Evolutionary conservation across 2,797 vertebrate species (phyloP).

Genomic region (Hirundo rustica): DNA sequence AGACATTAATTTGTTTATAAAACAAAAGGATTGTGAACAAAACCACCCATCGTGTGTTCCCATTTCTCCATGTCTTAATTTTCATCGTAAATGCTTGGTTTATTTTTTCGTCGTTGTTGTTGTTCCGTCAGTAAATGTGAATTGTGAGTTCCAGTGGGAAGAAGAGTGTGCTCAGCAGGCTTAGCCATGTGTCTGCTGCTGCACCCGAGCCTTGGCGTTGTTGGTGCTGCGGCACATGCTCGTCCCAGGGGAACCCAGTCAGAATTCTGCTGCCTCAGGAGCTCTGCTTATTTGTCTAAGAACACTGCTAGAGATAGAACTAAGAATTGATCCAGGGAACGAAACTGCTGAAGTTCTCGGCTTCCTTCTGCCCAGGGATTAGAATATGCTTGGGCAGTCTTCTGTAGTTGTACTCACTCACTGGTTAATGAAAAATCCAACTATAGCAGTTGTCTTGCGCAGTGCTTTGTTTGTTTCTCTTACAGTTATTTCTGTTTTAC

Average conservation of each 20-base stretch:
- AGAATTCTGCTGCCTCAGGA: neutral
- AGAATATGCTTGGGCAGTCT: neutral
- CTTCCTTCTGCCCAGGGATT: neutral
- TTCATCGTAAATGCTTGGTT: accelerated
- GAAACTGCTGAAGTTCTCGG: neutral
- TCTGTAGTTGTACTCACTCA: neutral
- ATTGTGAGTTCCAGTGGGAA: neutral
- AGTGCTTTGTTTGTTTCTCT: neutral
- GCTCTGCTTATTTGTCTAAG: neutral
- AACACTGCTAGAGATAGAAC: neutral
- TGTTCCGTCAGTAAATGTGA: neutral
- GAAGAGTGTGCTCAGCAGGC: neutral
- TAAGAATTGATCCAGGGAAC: neutral
- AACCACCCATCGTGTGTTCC: neutral
- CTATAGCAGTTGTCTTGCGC: neutral
- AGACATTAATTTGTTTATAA: neutral
- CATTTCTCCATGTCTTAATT: neutral
- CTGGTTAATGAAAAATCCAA: neutral
- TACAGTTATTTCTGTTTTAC: neutral
- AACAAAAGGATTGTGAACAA: neutral
- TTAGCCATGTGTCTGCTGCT: neutral
- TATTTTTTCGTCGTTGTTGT: neutral
- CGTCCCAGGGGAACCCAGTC: accelerated
- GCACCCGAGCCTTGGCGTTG: neutral
- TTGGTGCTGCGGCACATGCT: neutral